These are phyloP conservation scores for Lates calcarifer DNA, from an alignment of 2,113 vertebrate genomes.

Conservation along the genomic window DNA sequence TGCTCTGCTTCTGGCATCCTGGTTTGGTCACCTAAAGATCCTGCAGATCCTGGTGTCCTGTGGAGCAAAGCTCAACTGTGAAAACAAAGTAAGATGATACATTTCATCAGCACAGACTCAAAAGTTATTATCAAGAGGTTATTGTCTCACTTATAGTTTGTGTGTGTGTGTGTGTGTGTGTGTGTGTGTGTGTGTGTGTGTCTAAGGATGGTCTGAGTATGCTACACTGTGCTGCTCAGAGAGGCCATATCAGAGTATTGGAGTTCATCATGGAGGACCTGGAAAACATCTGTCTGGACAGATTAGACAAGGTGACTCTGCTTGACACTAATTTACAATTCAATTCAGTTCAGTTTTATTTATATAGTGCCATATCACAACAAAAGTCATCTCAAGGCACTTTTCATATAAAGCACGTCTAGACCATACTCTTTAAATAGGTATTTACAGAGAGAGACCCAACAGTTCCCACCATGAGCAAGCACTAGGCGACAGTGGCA, in stretches of 20 bases:
- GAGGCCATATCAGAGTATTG: constrained; percentile 87
- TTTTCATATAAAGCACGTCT: too few relatives aligned
- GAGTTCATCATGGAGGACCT: constrained; percentile 90
- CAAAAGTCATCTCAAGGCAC: too few relatives aligned
- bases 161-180: constrained; percentile 14
- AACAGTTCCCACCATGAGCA: too few relatives aligned
- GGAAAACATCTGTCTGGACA: constrained; percentile 87
- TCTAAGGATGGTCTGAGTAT: constrained; percentile 87
- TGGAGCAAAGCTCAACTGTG: constrained; percentile 88
- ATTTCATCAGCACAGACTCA: not conserved
- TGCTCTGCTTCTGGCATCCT: constrained; percentile 89
- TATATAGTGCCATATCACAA: too few relatives aligned
- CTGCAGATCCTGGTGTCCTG: constrained; percentile 90
- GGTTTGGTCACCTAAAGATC: constrained; percentile 91
- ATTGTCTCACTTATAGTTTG: not conserved
- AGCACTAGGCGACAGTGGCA: too few relatives aligned
- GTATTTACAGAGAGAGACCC: too few relatives aligned
- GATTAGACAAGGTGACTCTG: constrained; percentile 85
- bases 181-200: constrained; percentile 11
- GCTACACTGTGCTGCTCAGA: constrained; percentile 91
- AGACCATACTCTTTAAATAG: too few relatives aligned
- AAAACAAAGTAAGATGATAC: constrained; percentile 86
- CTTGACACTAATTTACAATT: too few relatives aligned
- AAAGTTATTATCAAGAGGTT: not conserved
- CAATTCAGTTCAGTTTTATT: too few relatives aligned